Evolutionary conservation across 1,140 invertebrate species (phyloP).

Genomic region (Agraylea sexmaculata): DNA sequence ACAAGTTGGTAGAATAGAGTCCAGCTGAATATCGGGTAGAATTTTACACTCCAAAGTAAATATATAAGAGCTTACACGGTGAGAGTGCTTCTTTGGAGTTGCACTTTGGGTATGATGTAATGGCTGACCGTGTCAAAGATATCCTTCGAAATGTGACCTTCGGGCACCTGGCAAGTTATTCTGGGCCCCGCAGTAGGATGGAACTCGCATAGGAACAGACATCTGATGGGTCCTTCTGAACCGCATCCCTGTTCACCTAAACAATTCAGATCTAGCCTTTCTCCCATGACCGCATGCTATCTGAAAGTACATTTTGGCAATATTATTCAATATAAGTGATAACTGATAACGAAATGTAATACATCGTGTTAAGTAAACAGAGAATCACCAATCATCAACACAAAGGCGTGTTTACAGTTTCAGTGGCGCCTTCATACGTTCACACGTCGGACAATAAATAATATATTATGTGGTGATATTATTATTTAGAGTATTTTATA

Average conservation of each 20-base stretch:
- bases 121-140: slow-evolving; percentile 83
- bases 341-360: no score
- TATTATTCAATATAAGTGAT: no score
- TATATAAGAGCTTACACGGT: slow-evolving; percentile 58
- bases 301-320: no score
- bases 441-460: no score
- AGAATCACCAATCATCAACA: no score
- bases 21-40: not conserved
- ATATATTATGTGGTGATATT: no score
- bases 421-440: no score
- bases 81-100: slow-evolving; percentile 74
- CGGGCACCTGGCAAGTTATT: slow-evolving; percentile 72
- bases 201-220: slow-evolving; percentile 78
- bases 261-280: slow-evolving; percentile 31
- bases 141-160: slow-evolving; percentile 79
- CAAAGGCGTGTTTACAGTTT: no score
- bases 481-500: no score
- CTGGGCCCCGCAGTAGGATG: slow-evolving; percentile 70
- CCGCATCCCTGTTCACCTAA: slow-evolving; percentile 43
- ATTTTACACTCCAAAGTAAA: slow-evolving; percentile 2
- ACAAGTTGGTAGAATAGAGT: not conserved
- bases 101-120: slow-evolving; percentile 87
- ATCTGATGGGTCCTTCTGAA: slow-evolving; percentile 58
- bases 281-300: no score
- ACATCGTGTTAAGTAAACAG: no score